These are phyloP conservation scores for Cantharis lateralis DNA, from an alignment of 2,888 invertebrate genomes.

Conservation along the genomic window DNA sequence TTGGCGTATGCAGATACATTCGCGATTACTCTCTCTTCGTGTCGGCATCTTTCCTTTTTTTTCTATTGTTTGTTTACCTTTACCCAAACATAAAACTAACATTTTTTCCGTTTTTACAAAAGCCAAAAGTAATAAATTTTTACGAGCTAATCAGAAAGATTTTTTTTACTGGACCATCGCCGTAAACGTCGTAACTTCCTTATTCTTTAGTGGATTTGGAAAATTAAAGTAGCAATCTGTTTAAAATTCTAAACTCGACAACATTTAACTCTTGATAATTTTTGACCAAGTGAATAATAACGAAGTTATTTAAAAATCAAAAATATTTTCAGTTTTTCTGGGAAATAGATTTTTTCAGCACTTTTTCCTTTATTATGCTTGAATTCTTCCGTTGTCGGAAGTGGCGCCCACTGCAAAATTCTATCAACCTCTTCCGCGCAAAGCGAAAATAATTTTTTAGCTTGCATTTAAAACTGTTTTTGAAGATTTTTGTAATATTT, in stretches of 20 bases:
- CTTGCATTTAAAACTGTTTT: too few relatives aligned
- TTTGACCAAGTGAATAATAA: background rate
- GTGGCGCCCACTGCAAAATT: too few relatives aligned
- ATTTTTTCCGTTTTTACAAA: background rate
- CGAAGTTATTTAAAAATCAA: background rate
- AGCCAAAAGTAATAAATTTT: too few relatives aligned
- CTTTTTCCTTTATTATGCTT: too few relatives aligned
- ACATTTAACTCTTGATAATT: background rate
- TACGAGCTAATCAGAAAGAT: too few relatives aligned
- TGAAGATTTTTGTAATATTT: too few relatives aligned
- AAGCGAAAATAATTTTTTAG: too few relatives aligned
- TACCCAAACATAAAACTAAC: background rate
- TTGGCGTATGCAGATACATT: background rate
- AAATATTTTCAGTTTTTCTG: too few relatives aligned
- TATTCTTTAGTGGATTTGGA: background rate
- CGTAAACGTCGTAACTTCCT: background rate
- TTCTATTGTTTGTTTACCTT: background rate
- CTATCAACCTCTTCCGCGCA: too few relatives aligned
- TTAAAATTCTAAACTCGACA: background rate
- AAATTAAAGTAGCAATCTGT: background rate
- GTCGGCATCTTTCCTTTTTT: background rate
- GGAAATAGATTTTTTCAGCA: too few relatives aligned
- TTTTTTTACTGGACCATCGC: too few relatives aligned
- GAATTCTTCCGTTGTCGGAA: too few relatives aligned
- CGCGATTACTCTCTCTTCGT: background rate